Evolutionary conservation across 2,888 invertebrate genomes (phyloP), one percentile per base, ranked within the genome.

Genomic region (Tigriopus californicus): DNA sequence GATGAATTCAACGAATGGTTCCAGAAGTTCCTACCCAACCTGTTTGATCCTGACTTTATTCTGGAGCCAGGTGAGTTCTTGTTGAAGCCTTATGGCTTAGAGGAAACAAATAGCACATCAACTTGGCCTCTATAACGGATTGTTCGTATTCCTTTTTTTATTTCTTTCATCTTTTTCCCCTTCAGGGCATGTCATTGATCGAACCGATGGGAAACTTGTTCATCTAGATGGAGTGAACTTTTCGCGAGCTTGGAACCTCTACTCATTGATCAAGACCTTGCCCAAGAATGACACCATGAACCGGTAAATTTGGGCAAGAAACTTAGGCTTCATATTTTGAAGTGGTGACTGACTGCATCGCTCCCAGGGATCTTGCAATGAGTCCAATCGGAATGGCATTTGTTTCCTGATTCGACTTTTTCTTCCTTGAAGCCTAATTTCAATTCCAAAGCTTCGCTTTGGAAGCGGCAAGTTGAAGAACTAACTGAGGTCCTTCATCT

Each of bases 161-260:
- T 51, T n/a, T 10, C 46, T 46, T 18, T 46, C 46, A 5, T 46
- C 15, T 18, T 18, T 46, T 10, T 18, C 8, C 20, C 15, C 15
- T n/a, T n/a, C 20, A 46, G 46, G 20, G 11, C 33, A 53, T 12
- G 60, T 60, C 13, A 41, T 25, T 25, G 60, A 60, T 24, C 24
- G 60, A 2, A 54, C 53, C 15, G 60, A 60, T 41, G 42, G 44
- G n/a, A 52, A 60, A 54, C 15, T 60, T n/a, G 60, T 60, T 22
- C 60, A 60, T 40, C 41, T 60, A 24, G 60, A 60, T 60, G 60
- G 60, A 18, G 18, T 60, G 20, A 53, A 54, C 25, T 60, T 60
- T 15, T 54, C 52, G 11, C 51, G 60, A 33, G 51, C 52, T 33
- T 60, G 60, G 60, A 40, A 25, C 52, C 25, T 60, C n/a, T 53